Percentiles rank a stretch among this genome's conserved stretches.
These are phyloP conservation scores for Indri indri DNA, from an alignment of 2,113 vertebrate species.

Conservation along the genomic window DNA sequence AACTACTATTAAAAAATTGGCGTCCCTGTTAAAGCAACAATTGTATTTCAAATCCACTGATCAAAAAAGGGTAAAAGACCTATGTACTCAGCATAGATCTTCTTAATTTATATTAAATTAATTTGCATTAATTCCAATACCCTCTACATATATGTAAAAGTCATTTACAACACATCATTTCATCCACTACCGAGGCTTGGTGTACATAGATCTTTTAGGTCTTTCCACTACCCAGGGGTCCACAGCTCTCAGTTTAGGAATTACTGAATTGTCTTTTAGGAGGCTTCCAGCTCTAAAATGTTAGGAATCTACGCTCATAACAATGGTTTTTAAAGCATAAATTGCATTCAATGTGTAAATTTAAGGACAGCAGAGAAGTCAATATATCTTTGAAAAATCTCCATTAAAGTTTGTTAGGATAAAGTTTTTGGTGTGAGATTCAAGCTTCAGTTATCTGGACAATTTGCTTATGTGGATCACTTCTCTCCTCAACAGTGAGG, in stretches of 20 bases:
- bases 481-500: not conserved
- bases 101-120: not conserved
- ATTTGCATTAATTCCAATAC: not conserved
- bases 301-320: not conserved
- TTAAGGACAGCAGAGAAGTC: not conserved
- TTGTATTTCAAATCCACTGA: not conserved
- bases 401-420: not conserved
- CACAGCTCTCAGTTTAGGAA: not conserved
- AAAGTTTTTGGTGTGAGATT: not conserved
- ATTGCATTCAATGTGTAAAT: not conserved
- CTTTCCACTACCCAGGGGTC: not conserved
- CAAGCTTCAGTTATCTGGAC: not conserved
- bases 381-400: not conserved
- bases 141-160: not conserved
- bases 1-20: not conserved
- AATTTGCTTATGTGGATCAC: not conserved
- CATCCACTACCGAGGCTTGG: not conserved
- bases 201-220: not conserved
- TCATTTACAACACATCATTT: not conserved
- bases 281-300: not conserved
- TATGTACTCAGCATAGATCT: not conserved
- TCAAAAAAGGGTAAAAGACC: not conserved
- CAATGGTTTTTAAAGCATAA: slow-evolving; percentile 28
- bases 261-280: not conserved
- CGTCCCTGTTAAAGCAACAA: not conserved